phyloP scores from a whole-genome alignment of 2,797 vertebrate genomes.

The Gobionotothen gibberifrons region DNA sequence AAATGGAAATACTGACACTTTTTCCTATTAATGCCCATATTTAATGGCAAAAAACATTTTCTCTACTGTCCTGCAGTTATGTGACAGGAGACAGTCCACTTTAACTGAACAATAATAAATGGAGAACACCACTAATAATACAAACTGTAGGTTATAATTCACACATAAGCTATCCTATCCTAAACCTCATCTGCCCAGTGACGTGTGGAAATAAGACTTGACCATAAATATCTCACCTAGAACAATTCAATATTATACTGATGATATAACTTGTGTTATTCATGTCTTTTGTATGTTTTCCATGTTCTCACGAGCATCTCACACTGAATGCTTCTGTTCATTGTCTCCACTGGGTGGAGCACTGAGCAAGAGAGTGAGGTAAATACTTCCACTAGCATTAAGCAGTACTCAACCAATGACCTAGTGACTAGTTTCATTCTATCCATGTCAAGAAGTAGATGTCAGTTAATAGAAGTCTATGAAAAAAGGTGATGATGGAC shows the following conservation, averaged over 20 bases:
- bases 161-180: not conserved
- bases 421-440: not conserved
- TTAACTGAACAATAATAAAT: not conserved
- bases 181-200: not conserved
- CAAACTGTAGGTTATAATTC: not conserved
- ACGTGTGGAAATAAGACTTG: not conserved
- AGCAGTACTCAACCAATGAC: not conserved
- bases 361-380: not conserved
- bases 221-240: not conserved
- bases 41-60: not conserved
- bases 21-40: not conserved
- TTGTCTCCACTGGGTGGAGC: not conserved
- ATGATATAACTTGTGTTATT: not conserved
- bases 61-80: not conserved
- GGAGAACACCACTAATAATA: conserved; percentile 2
- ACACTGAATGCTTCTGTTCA: not conserved
- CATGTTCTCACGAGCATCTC: not conserved
- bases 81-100: not conserved
- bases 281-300: no score
- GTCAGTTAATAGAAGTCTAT: not conserved
- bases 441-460: not conserved
- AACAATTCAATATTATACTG: not conserved
- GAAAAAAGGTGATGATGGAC: not conserved
- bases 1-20: not conserved
- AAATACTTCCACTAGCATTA: not conserved